Base-by-base conservation (phyloP, 2,888 invertebrate genomes). In the Epinotia demarniana region DNA sequence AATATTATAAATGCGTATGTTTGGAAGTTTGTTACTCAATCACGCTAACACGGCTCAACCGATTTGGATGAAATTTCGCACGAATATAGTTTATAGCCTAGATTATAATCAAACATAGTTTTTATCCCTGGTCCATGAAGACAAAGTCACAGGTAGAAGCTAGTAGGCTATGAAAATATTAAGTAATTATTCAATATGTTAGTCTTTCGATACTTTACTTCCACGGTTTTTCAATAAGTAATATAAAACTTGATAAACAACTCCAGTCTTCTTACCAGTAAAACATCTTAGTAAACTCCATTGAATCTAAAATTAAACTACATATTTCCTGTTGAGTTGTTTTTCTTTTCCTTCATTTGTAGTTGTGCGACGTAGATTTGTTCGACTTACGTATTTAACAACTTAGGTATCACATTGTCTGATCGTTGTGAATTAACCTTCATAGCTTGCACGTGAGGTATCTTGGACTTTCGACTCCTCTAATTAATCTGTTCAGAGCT, bases 401-500 rank as follows among this genome's bases (percentile, higher is more conserved):
- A 69, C 60, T n/a, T 53, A 58, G 68, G 68, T 68, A 58, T 68
- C 43, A 69, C 69, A 69, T 69, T 69, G 69, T 69, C 58, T 60
- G 46, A 69, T 60, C 46, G 69, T 69, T 69, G 46, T 27, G 69
- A 69, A 69, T 69, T 46, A 57, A 69, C 69, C 69, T 69, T 69
- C 46, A 46, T 69, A 60, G 58, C 69, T n/a, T n/a, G 23, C 69
- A 69, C 66, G 66, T 66, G 66, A n/a, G 16, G 53, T 55, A 53
- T 46, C 69, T 46, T 60, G 69, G 69, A 69, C 69, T 69, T 69
- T 69, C 46, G 58, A 69, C 69, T 69, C 58, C 58, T 69, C 23
- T 58, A 69, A 58, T 69, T 58, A 57, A 69, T 69, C 60, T 69
- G 69, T 60, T 60, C 60, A 46, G 69, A 69, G 60, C 23, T 60